A percentile compares a stretch with the other conserved stretches of the same genome.
phyloP scores from a whole-genome alignment of 2,888 invertebrate genomes.

The Ceraclea dissimilis region DNA sequence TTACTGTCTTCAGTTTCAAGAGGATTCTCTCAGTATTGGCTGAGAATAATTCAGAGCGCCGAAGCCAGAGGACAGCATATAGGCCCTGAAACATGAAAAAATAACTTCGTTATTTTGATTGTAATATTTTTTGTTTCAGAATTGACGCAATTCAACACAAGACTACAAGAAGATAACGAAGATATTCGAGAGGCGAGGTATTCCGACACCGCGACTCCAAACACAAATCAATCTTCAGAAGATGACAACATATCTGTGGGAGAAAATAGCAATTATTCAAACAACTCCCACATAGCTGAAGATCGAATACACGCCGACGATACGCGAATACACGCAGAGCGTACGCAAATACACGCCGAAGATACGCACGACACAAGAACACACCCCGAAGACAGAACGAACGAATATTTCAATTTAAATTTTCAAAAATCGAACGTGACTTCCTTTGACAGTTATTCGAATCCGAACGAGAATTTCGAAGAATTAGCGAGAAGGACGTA shows the following conservation, averaged over 20 bases:
- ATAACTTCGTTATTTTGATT: too few species aligned
- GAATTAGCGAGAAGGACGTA: slow-evolving; percentile 35
- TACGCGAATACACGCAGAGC: neutral
- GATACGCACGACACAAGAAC: slow-evolving; percentile 1
- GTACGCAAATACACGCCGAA: neutral
- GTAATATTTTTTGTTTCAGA: too few species aligned
- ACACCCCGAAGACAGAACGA: slow-evolving; percentile 4
- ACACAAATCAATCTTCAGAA: slow-evolving; percentile 27
- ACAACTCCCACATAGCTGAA: slow-evolving; percentile 28
- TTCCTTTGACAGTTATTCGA: slow-evolving; percentile 9
- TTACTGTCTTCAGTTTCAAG: too few species aligned
- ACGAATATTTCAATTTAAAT: slow-evolving; percentile 27
- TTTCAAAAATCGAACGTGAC: slow-evolving; percentile 27
- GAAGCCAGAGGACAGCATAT: too few species aligned
- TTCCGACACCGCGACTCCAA: slow-evolving; percentile 7
- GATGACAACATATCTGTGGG: slow-evolving; percentile 46
- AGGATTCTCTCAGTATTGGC: too few species aligned
- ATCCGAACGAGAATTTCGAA: slow-evolving; percentile 31
- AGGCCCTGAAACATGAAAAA: too few species aligned
- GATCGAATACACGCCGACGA: slow-evolving; percentile 31
- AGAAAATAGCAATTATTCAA: slow-evolving; percentile 40
- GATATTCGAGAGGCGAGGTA: neutral
- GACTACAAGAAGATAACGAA: too few species aligned
- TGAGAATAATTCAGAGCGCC: too few species aligned
- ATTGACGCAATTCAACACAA: too few species aligned